Evolutionary conservation across 2,888 invertebrate genomes (phyloP).

Genomic region (Helicoverpa assulta): DNA sequence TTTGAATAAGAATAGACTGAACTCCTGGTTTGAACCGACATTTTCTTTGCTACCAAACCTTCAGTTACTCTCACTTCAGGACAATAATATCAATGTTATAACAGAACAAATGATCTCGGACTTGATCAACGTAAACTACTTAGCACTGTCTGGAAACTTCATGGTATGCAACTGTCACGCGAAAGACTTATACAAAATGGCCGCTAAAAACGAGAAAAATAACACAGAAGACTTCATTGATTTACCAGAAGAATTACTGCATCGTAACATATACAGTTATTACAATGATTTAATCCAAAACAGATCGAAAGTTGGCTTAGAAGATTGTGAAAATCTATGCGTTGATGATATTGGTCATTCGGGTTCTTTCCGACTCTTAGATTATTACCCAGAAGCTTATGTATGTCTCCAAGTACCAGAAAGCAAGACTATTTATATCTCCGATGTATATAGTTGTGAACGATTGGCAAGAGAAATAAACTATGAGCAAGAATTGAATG

Average conservation of each 20-base stretch:
- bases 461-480: constrained; percentile 54
- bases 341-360: constrained; percentile 47
- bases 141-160: constrained; percentile 90
- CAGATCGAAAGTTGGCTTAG: constrained; percentile 50
- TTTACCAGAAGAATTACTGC: constrained; percentile 9
- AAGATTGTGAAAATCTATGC: constrained; percentile 49
- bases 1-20: constrained; percentile 88
- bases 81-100: constrained; percentile 90
- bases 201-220: constrained; percentile 65
- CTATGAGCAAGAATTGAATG: constrained; percentile 56
- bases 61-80: constrained; percentile 81
- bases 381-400: constrained; percentile 69
- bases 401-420: constrained; percentile 70
- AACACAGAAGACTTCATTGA: constrained; percentile 10
- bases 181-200: constrained; percentile 86
- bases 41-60: constrained; percentile 81
- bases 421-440: constrained; percentile 62
- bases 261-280: constrained; percentile 70
- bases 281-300: constrained; percentile 66
- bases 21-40: constrained; percentile 87
- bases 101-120: constrained; percentile 90
- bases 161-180: constrained; percentile 91
- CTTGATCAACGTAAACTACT: constrained; percentile 80
- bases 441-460: constrained; percentile 66
- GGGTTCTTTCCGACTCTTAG: constrained; percentile 73